Evolutionary conservation across 2,888 invertebrate genomes (phyloP).

Genomic region (Ormia ochracea): DNA sequence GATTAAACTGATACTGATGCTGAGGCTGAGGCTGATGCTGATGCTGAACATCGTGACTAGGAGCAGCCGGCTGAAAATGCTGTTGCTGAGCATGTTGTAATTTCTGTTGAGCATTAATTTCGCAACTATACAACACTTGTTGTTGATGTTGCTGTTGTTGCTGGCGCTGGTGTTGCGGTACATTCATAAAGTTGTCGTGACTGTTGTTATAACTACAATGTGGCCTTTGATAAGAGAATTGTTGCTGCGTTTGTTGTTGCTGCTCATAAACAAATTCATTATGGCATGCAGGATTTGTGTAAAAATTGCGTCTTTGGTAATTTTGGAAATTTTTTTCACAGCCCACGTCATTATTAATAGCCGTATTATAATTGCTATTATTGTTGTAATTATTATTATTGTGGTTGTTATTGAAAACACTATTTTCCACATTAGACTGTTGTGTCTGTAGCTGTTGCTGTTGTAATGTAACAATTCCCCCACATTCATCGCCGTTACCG

Average conservation of each 20-base stretch:
- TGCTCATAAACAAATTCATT: neutral
- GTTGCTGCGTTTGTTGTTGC: constrained; percentile 16
- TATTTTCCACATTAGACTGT: constrained; percentile 58
- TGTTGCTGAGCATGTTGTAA: constrained; percentile 19
- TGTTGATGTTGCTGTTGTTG: constrained; percentile 21
- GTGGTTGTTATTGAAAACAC: constrained; percentile 59
- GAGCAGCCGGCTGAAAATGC: constrained; percentile 18
- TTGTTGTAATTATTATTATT: constrained; percentile 36
- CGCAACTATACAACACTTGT: neutral
- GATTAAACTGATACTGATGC: constrained; percentile 24
- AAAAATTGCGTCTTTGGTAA: constrained; percentile 49
- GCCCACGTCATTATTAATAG: neutral
- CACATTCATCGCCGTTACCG: constrained; percentile 24
- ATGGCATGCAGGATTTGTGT: neutral
- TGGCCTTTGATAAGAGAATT: constrained; percentile 28
- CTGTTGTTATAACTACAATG: constrained; percentile 24
- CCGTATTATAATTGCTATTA: neutral
- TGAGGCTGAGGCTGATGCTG: constrained; percentile 2
- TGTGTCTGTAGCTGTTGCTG: constrained; percentile 8
- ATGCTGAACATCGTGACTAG: constrained; percentile 2
- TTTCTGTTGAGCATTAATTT: constrained; percentile 11
- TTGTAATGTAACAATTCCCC: constrained; percentile 6
- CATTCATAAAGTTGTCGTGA: neutral
- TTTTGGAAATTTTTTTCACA: constrained; percentile 42
- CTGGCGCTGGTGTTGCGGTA: neutral